These are phyloP conservation scores for Hippocampus zosterae DNA, from an alignment of 2,113 vertebrate genomes.

Conservation along the genomic window DNA sequence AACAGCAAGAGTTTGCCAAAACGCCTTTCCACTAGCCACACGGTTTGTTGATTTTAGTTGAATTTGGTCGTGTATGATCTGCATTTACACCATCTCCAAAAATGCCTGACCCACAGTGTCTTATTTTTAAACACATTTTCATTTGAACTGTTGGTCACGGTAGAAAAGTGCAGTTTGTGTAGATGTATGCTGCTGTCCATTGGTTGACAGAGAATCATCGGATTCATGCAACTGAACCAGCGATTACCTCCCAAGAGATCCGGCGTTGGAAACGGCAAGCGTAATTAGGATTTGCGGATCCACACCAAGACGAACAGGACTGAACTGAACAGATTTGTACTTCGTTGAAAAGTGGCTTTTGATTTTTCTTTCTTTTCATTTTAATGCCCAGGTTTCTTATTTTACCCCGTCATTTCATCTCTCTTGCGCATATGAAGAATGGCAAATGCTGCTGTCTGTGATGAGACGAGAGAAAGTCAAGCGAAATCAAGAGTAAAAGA, in stretches of 20 bases:
- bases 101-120: not conserved
- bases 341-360: not conserved
- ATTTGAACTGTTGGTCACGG: not conserved
- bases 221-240: not conserved
- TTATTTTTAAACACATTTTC: not conserved
- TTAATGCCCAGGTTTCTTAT: not conserved
- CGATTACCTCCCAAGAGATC: not conserved
- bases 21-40: not conserved
- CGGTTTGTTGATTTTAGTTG: not conserved
- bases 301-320: not conserved
- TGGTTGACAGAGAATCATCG: not conserved
- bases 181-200: not conserved
- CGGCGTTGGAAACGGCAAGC: not conserved
- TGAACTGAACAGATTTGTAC: not conserved
- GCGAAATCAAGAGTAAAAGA: conserved; percentile 53
- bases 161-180: not conserved
- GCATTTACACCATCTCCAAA: not conserved
- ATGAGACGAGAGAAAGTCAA: conserved; percentile 46
- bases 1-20: not conserved
- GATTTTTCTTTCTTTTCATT: not conserved
- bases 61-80: not conserved
- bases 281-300: not conserved
- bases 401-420: conserved; percentile 3
- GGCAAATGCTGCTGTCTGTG: conserved; percentile 17
- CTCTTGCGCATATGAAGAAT: conserved; percentile 20